These are phyloP conservation scores for Selene dorsalis DNA, from an alignment of 2,797 vertebrate genomes.

Conservation along the genomic window DNA sequence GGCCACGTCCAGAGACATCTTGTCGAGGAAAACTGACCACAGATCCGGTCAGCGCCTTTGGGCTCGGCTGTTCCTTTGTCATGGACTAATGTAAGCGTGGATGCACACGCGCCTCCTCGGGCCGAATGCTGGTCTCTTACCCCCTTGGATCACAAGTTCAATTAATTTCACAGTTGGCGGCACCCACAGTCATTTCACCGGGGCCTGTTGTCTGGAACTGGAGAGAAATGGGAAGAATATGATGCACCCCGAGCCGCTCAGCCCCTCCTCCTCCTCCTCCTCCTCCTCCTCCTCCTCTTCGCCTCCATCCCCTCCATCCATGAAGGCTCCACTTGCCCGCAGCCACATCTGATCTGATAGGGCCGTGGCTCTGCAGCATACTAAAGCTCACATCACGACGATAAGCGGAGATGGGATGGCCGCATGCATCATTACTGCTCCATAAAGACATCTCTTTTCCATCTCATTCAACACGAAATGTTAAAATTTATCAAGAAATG, in stretches of 20 bases:
- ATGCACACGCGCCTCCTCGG: slow-evolving; percentile 56
- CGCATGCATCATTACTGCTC: slow-evolving; percentile 64
- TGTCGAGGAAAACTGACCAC: slow-evolving; percentile 65
- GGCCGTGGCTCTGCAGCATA: slow-evolving; percentile 53
- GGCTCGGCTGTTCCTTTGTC: slow-evolving; percentile 64
- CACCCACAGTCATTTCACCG: slow-evolving; percentile 60
- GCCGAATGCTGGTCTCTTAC: slow-evolving; percentile 67
- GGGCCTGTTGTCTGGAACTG: slow-evolving; percentile 71
- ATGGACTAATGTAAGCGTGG: slow-evolving; percentile 48
- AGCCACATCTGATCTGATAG: slow-evolving; percentile 72
- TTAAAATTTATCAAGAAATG: slow-evolving; percentile 13
- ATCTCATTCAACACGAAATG: slow-evolving; percentile 18
- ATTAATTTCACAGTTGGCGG: slow-evolving; percentile 86
- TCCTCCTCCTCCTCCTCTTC: slow-evolving; percentile 18
- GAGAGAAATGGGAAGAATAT: slow-evolving; percentile 62
- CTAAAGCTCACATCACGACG: slow-evolving; percentile 55
- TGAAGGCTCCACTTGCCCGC: slow-evolving; percentile 62
- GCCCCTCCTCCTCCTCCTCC: neutral
- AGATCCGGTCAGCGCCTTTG: slow-evolving; percentile 45
- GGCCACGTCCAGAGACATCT: slow-evolving; percentile 63
- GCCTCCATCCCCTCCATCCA: slow-evolving; percentile 39
- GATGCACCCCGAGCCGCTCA: slow-evolving; percentile 46
- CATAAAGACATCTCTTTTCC: slow-evolving; percentile 41
- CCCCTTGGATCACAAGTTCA: slow-evolving; percentile 80
- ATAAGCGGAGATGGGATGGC: slow-evolving; percentile 54